Percentiles rank a stretch among this genome's conserved stretches.
Evolutionary conservation across 2,113 vertebrate species (phyloP).

Genomic region (Narcine bancroftii): DNA sequence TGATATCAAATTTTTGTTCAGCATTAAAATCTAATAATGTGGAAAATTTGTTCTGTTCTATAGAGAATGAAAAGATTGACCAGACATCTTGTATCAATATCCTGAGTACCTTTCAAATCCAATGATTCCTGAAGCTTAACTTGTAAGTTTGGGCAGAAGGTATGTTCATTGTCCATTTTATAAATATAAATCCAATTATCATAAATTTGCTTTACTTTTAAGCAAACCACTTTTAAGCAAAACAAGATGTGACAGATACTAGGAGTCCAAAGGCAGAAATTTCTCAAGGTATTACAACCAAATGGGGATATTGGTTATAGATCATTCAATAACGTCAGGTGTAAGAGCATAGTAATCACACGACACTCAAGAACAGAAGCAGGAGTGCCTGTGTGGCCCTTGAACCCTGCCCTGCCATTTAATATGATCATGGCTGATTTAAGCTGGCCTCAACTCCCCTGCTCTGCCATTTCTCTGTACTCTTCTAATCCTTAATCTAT

Average conservation of each 20-base stretch:
- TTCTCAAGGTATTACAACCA: no score
- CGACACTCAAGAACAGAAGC: no score
- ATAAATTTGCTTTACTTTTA: not conserved
- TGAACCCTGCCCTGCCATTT: no score
- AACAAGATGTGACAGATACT: not conserved
- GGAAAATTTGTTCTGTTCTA: not conserved
- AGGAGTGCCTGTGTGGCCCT: no score
- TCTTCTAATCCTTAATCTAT: no score
- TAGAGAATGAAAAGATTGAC: not conserved
- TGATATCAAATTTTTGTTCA: not conserved
- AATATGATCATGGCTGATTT: no score
- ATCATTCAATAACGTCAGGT: not conserved
- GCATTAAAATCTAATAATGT: not conserved
- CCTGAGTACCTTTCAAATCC: not conserved
- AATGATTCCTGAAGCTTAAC: not conserved
- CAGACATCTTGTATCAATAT: not conserved
- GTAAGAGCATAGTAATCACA: not conserved
- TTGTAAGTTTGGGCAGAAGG: not conserved
- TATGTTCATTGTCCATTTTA: not conserved
- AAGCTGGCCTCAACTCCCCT: no score
- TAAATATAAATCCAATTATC: not conserved
- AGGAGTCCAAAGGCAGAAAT: not conserved
- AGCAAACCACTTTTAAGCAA: not conserved
- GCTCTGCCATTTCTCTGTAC: no score
- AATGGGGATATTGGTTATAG: not conserved